Percentiles rank a stretch among this genome's conserved stretches.
phyloP scores from a whole-genome alignment of 1,140 invertebrate species.

The Halotydeus destructor region DNA sequence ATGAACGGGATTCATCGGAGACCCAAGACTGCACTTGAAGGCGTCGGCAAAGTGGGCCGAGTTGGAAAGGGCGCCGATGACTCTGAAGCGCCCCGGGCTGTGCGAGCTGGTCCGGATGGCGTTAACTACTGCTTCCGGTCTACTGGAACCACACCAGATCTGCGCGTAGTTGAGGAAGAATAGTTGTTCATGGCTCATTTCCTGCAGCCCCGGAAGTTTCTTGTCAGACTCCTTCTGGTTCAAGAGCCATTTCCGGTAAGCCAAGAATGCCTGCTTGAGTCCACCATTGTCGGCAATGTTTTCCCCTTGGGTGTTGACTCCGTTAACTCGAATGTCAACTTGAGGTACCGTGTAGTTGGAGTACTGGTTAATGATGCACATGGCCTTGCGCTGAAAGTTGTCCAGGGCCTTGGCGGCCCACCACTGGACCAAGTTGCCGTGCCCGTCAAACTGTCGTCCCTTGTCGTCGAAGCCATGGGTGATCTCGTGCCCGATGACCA shows the following conservation, averaged over 20 bases:
- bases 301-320: conserved; percentile 23
- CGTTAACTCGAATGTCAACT: conserved; percentile 5
- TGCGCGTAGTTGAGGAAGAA: conserved; percentile 65
- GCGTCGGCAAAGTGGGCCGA: conserved; percentile 69
- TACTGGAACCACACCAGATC: conserved; percentile 30
- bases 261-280: conserved; percentile 28
- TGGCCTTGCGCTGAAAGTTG: conserved; percentile 37
- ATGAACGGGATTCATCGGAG: conserved; percentile 67
- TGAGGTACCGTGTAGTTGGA: conserved; percentile 4
- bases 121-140: conserved; percentile 26
- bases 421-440: conserved; percentile 67
- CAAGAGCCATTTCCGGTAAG: conserved; percentile 19
- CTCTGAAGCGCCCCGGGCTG: conserved; percentile 29
- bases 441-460: conserved; percentile 61
- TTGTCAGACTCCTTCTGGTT: conserved; percentile 12
- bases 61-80: conserved; percentile 61
- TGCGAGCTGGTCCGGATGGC: conserved; percentile 26
- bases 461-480: conserved; percentile 70
- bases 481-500: conserved; percentile 38
- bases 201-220: conserved; percentile 16
- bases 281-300: conserved; percentile 37
- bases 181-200: conserved; percentile 41
- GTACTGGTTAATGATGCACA: conserved; percentile 5
- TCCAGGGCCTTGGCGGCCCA: conserved; percentile 54
- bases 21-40: conserved; percentile 39